Evolutionary conservation across 1,140 invertebrate genomes (phyloP).

Genomic region (Triops cancriformis): DNA sequence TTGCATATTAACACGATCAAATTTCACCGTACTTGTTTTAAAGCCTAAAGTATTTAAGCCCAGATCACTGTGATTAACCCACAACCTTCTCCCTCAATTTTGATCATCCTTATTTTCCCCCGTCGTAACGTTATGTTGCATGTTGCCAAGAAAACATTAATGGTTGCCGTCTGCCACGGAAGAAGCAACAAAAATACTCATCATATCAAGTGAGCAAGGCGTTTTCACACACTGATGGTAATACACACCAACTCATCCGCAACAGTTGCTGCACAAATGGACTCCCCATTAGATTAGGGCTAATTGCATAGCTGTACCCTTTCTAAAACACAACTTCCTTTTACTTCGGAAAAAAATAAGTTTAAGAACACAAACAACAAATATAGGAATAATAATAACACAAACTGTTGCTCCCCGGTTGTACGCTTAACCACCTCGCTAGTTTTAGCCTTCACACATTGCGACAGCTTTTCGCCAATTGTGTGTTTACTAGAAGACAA

Average conservation of each 20-base stretch:
- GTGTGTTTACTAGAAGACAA: neutral
- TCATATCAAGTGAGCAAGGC: neutral
- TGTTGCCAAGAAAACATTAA: neutral
- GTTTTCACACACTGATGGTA: neutral
- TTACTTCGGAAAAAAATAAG: neutral
- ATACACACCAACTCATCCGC: neutral
- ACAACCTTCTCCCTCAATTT: neutral
- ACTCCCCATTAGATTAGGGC: neutral
- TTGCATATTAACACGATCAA: neutral
- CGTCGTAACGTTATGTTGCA: neutral
- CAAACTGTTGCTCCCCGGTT: neutral
- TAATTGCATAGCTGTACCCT: constrained; percentile 1
- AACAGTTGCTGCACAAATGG: neutral
- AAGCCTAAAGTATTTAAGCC: neutral
- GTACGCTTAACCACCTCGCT: neutral
- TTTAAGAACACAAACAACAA: constrained; percentile 4
- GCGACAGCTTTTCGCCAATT: neutral
- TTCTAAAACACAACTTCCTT: neutral
- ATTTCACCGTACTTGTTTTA: constrained; percentile 4
- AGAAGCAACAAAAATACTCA: constrained; percentile 1
- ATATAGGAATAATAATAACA: constrained; percentile 6
- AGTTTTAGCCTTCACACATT: neutral
- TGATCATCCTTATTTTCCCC: neutral
- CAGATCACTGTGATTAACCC: neutral
- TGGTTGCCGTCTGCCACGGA: neutral